Base-by-base conservation (phyloP, 2,797 vertebrate genomes). In the Parauchenoglanis ngamensis region DNA sequence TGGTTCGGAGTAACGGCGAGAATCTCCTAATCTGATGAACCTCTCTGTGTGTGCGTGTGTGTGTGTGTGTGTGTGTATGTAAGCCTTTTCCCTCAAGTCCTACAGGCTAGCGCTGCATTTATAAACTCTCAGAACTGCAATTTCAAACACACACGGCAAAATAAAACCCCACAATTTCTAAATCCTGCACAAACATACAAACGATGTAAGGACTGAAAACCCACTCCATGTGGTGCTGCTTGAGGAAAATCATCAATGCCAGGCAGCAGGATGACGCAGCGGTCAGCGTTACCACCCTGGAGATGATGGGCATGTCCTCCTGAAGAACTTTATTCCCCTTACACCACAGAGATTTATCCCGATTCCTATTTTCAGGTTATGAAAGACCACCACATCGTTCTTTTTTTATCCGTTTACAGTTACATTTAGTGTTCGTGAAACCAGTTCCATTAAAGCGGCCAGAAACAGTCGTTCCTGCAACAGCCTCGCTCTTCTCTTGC, bases 21-120 rank as follows among this genome's bases (percentile, higher is more conserved):
- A 95, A 96, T 95, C 95, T 94, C 87, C 91, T 96, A 94, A 96
- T 95, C 93, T 92, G 91, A 79, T 92, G 90, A 75, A 67, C 72
- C 40, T 86, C 61, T 85, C 73, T 86, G 49, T 81, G 67, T 83
- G 90, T 85, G 75, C 7, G 70, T 46, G 70, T 25, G 72, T 83
- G 73, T 84, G 44, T 83, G 65, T 84, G 89, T 86, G 75, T 23
- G 25, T 7, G 25, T 10, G 13, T 31, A 0, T 77, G 85, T 92
- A 91, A 93, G 88, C 88, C 91, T 92, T 91, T 92, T 92, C 92
- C 89, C 83, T 65, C 86, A 72, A 49, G 68, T 75, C 44, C 86
- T 44, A 56, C 28, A 84, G n/a, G 89, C 91, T 92, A 91, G 68
- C 91, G 86, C 23, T 75, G 12, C 44, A 3, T 25, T 46, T 12